A percentile compares a stretch with the other conserved stretches of the same genome.
phyloP scores from a whole-genome alignment of 1,140 invertebrate species.

The Euglossa dilemma region DNA sequence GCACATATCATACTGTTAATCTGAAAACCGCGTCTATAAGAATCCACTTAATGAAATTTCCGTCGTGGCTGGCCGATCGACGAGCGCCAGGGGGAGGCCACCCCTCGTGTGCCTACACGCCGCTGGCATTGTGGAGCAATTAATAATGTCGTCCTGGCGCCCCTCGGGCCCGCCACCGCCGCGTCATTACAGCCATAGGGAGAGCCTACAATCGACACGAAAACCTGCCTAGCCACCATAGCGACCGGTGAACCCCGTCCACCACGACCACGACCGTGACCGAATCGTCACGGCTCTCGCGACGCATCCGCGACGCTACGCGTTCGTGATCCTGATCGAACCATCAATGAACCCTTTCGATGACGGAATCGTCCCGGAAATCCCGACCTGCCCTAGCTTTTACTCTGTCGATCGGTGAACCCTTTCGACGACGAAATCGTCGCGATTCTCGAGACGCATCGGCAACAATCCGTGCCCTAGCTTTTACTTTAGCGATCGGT shows the following conservation, averaged over 20 bases:
- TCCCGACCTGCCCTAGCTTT: no score
- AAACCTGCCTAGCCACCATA: neutral
- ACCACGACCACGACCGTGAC: no score
- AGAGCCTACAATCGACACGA: constrained; percentile 3
- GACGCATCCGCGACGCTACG: no score
- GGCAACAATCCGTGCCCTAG: no score
- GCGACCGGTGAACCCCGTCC: neutral
- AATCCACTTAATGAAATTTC: constrained; percentile 81
- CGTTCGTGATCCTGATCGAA: no score
- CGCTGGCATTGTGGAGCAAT: constrained; percentile 76
- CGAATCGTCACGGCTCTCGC: no score
- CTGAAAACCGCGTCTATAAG: constrained; percentile 78
- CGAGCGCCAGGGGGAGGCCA: constrained; percentile 64
- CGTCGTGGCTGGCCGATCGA: constrained; percentile 66
- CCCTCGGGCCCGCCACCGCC: constrained; percentile 53
- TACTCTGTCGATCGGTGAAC: no score
- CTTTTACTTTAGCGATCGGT: no score
- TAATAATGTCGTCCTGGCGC: constrained; percentile 80
- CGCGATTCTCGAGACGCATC: no score
- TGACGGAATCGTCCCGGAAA: no score
- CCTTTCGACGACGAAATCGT: no score
- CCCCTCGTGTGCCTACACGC: constrained; percentile 63
- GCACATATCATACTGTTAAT: constrained; percentile 79
- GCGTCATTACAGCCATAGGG: constrained; percentile 48
- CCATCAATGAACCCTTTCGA: no score